Conservation (phyloP, 2,888 invertebrate genomes). For the Dasysyrphus tricinctus region DNA sequence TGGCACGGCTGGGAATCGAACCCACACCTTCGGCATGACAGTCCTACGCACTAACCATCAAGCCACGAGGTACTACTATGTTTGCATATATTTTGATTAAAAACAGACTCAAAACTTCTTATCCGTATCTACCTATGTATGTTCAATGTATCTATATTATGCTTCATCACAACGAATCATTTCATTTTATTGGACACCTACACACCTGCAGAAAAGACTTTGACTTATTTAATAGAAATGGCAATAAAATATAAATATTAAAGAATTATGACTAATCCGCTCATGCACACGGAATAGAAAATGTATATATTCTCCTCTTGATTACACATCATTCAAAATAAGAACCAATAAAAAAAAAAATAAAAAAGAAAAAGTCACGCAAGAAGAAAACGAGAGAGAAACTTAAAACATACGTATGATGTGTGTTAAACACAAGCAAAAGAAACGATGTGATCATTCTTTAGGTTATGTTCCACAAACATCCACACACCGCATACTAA, state of each 20-base stretch:
- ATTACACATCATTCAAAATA: slow-evolving; percentile 56
- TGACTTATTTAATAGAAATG: background rate
- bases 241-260: background rate
- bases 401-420: slow-evolving; percentile 10
- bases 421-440: slow-evolving; percentile 17
- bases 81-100: no score
- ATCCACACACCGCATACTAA: slow-evolving; percentile 18
- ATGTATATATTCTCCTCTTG: slow-evolving; percentile 29
- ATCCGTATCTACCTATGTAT: no score
- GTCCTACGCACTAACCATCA: no score
- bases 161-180: no score
- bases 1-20: no score
- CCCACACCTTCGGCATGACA: no score
- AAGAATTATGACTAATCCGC: slow-evolving; percentile 4
- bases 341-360: background rate
- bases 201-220: no score
- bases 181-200: no score
- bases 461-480: slow-evolving; percentile 24
- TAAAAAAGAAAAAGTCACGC: background rate
- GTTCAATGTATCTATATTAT: no score
- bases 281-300: slow-evolving; percentile 28
- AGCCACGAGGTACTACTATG: no score
- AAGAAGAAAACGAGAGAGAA: slow-evolving; percentile 17
- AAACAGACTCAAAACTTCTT: no score
- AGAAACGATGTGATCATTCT: slow-evolving; percentile 46